Evolutionary conservation across 35 echinoderm and acorn worm genomes (phyloP), one percentile per base, ranked within the genome.

Genomic region (Chiridota heheva): DNA sequence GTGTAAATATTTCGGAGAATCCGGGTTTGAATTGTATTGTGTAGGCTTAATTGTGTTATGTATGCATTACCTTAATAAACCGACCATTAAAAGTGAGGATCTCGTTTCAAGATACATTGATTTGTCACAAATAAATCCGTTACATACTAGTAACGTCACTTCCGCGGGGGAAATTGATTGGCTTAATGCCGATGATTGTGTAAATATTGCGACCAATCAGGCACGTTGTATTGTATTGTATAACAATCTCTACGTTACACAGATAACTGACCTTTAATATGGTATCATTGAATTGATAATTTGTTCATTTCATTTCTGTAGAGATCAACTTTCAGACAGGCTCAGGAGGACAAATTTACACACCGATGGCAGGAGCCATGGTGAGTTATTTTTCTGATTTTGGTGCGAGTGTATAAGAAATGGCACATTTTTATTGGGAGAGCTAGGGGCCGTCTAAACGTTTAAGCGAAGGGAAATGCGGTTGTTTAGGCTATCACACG

Each of bases 291-390:
- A 37, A 29, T 69, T 37, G 8, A 8, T 69, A 37, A 15, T 68
- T 68, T 1, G 1, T 27, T 68, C 7, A 73, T 48, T 35, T 82
- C 35, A 26, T 12, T 62, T 86, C 60, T 44, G 59, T 76, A 87
- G 85, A 49, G 67, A 60, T 42, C 18, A 57, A 51, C 36, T 24
- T 87, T 81, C 84, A 77, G 75, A 30, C 67, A 68, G 29, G 84
- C 84, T 34, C 85, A 87, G 70, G 85, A 87, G 38, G 85, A 87
- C 12, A 87, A 87, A 44, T 80, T 69, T 46, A 87, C 85, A 40
- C 73, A 87, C 74, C 76, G 84, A 36, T 87, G 65, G 30, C 85
- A 87, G 56, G 75, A 87, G 29, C 84, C 76, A 2, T 80, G 80
- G 80, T 81, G 17, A 68, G 57, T 25, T 2, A 62, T n/a, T n/a